Conservation (phyloP, 1,140 invertebrate genomes). For the Brachionus angularis region DNA sequence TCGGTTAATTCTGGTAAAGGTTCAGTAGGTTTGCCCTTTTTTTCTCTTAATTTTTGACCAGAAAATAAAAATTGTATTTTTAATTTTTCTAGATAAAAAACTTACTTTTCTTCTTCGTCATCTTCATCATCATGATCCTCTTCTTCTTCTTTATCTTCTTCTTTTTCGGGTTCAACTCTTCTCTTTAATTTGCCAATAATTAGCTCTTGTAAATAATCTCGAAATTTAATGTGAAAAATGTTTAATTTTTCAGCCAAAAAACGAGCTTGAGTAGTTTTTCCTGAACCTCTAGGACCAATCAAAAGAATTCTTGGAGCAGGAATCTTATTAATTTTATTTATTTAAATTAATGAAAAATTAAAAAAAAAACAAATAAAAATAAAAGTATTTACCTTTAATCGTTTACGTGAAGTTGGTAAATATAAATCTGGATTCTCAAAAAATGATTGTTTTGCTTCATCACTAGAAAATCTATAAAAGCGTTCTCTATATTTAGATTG, state of each 20-base stretch:
- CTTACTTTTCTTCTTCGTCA: slow-evolving; percentile 42
- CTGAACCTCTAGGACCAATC: slow-evolving; percentile 53
- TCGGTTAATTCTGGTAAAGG: slow-evolving; percentile 53
- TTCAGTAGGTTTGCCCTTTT: slow-evolving; percentile 46
- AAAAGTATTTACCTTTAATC: too few relatives aligned
- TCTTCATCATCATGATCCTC: slow-evolving; percentile 44
- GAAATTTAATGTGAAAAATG: slow-evolving; percentile 58
- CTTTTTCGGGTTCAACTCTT: slow-evolving; percentile 54
- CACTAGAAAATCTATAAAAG: slow-evolving; percentile 54
- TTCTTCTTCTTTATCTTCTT: slow-evolving; percentile 52
- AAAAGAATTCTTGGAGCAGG: slow-evolving; percentile 54
- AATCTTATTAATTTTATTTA: slow-evolving; percentile 50
- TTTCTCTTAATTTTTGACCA: slow-evolving; percentile 42
- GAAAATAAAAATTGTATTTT: too few relatives aligned
- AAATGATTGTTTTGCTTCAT: slow-evolving; percentile 54
- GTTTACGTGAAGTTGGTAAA: slow-evolving; percentile 44
- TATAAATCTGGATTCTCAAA: slow-evolving; percentile 51
- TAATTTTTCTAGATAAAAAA: slow-evolving; percentile 31
- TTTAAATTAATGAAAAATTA: too few relatives aligned
- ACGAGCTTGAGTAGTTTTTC: slow-evolving; percentile 55
- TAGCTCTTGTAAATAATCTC: slow-evolving; percentile 56
- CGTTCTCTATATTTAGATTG: slow-evolving; percentile 55
- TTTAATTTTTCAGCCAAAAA: slow-evolving; percentile 54
- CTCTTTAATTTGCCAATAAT: slow-evolving; percentile 58
- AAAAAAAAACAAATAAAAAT: too few relatives aligned